These are phyloP conservation scores for Monochamus alternatus DNA, from an alignment of 2,888 invertebrate genomes.

Conservation along the genomic window DNA sequence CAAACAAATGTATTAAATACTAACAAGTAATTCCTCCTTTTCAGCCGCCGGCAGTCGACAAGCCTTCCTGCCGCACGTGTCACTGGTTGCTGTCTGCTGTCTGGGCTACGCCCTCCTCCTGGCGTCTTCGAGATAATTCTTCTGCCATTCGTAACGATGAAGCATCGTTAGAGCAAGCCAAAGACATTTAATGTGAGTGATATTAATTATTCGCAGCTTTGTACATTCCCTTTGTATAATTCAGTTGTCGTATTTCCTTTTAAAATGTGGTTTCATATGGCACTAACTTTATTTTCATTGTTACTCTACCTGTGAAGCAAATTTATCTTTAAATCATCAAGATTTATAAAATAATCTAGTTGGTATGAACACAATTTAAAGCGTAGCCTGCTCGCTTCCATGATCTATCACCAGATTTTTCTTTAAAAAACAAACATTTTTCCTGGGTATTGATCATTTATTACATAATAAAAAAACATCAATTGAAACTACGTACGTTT, in stretches of 20 bases:
- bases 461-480: too few species aligned
- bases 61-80: constrained; percentile 61
- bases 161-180: constrained; percentile 57
- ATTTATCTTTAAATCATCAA: not conserved
- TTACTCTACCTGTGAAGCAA: constrained; percentile 39
- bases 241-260: constrained; percentile 41
- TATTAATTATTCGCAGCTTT: constrained; percentile 55
- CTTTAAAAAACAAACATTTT: too few species aligned
- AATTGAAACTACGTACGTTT: too few species aligned
- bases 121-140: constrained; percentile 65
- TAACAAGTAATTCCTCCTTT: constrained; percentile 54
- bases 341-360: too few species aligned
- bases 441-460: too few species aligned
- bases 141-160: constrained; percentile 53
- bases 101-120: constrained; percentile 57
- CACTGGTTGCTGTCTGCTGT: constrained; percentile 61
- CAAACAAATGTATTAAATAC: constrained; percentile 16
- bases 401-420: too few species aligned
- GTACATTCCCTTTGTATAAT: constrained; percentile 59
- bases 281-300: constrained; percentile 57
- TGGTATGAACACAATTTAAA: too few species aligned
- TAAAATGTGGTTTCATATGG: constrained; percentile 65
- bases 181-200: constrained; percentile 59
- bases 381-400: too few species aligned
- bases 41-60: constrained; percentile 67